Evolutionary conservation across 64 coral and sea anemone genomes (phyloP).

Genomic region (Pocillopora verrucosa): DNA sequence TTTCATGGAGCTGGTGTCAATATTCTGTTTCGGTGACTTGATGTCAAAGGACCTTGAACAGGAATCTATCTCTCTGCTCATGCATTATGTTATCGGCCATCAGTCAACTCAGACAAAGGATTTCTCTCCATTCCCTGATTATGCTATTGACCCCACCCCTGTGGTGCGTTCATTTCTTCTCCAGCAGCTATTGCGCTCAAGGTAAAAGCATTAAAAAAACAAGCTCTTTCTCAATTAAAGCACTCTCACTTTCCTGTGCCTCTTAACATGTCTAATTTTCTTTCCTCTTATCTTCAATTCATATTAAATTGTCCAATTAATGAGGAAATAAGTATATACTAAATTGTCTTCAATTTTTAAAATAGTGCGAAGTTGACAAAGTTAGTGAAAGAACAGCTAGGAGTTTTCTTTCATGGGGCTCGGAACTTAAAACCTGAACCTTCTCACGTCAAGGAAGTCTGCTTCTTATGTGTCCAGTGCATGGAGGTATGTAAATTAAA

Average conservation of each 20-base stretch:
- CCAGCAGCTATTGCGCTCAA: constrained; percentile 57
- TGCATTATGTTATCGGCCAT: constrained; percentile 48
- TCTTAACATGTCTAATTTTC: no score
- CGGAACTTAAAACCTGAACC: constrained; percentile 14
- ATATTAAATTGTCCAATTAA: no score
- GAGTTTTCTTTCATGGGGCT: constrained; percentile 52
- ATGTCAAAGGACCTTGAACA: constrained; percentile 37
- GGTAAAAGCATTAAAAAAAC: constrained; percentile 7
- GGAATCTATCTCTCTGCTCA: constrained; percentile 25
- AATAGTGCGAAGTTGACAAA: not conserved
- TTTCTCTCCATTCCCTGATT: constrained; percentile 79
- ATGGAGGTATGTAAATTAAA: constrained; percentile 57
- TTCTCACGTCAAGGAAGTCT: constrained; percentile 67
- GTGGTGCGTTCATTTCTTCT: constrained; percentile 78
- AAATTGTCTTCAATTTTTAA: no score
- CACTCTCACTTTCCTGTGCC: no score
- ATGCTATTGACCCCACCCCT: constrained; percentile 63
- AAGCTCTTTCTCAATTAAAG: no score
- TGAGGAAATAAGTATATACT: no score
- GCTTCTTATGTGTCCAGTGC: constrained; percentile 80
- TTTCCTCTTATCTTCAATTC: no score
- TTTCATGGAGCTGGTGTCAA: constrained; percentile 83
- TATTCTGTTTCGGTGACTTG: constrained; percentile 81
- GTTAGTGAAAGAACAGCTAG: constrained; percentile 55
- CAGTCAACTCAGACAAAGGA: constrained; percentile 43